Evolutionary conservation across 1,140 invertebrate species (phyloP).

Genomic region (Papilio polytes): DNA sequence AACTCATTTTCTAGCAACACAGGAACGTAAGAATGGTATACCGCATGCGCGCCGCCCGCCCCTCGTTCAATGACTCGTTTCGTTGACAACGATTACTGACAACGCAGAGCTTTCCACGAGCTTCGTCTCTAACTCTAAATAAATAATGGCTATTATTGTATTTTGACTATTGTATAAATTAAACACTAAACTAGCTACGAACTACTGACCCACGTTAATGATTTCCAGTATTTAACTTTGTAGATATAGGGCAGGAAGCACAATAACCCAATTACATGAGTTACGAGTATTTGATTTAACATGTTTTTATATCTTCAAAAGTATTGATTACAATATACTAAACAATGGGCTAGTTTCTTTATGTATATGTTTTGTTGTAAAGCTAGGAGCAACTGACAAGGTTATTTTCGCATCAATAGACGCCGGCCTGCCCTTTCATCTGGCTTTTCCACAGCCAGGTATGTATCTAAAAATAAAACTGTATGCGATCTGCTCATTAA

Average conservation of each 20-base stretch:
- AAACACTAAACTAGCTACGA: conserved; percentile 2
- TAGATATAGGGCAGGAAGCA: not conserved
- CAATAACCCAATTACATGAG: not conserved
- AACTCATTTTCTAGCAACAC: conserved; percentile 61
- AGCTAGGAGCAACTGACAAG: conserved; percentile 3
- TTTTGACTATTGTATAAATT: conserved; percentile 15
- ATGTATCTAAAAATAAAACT: conserved; percentile 6
- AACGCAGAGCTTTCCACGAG: conserved; percentile 34
- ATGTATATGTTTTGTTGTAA: not conserved
- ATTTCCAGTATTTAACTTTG: conserved; percentile 22
- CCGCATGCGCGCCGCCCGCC: conserved; percentile 72
- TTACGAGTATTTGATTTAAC: not conserved
- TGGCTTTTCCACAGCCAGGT: conserved; percentile 23
- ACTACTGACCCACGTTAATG: conserved; percentile 23
- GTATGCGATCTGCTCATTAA: not conserved
- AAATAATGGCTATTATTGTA: conserved; percentile 33
- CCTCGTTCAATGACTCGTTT: conserved; percentile 71
- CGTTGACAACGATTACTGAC: conserved; percentile 47
- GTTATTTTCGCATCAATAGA: not conserved
- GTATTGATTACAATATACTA: not conserved
- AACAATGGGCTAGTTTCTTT: not conserved
- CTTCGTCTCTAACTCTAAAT: conserved; percentile 30
- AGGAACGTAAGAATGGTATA: conserved; percentile 34
- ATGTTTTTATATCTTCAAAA: not conserved
- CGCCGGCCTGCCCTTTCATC: not conserved